These are phyloP conservation scores for Drosophila pandora DNA, from an alignment of 1,140 invertebrate genomes.

Conservation along the genomic window DNA sequence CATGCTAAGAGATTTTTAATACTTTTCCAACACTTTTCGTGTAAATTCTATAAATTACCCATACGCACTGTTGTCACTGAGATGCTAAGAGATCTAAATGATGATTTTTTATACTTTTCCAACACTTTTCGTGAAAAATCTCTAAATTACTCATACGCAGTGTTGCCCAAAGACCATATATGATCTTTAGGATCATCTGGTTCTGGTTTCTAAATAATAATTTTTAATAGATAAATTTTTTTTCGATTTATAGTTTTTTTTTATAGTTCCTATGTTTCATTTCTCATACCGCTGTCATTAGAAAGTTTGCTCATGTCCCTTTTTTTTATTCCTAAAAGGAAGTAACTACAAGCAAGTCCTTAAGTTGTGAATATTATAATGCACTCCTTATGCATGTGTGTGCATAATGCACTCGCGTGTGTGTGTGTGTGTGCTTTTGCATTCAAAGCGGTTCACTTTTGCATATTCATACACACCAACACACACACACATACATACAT, in stretches of 20 bases:
- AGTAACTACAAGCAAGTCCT: not conserved
- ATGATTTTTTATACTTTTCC: too few relatives aligned
- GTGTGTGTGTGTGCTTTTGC: conserved; percentile 22
- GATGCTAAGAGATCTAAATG: too few relatives aligned
- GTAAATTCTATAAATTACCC: too few relatives aligned
- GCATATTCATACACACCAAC: conserved; percentile 35
- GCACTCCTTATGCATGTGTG: conserved; percentile 5
- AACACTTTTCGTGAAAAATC: too few relatives aligned
- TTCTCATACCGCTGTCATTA: not conserved
- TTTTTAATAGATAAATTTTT: too few relatives aligned
- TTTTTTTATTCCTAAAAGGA: not conserved
- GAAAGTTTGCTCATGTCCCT: not conserved
- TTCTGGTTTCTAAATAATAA: too few relatives aligned
- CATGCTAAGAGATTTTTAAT: too few relatives aligned
- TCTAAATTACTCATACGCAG: conserved; percentile 7
- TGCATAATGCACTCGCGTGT: conserved; percentile 5
- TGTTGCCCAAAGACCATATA: not conserved
- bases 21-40: too few relatives aligned
- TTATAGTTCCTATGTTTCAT: too few relatives aligned
- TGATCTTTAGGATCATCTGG: not conserved
- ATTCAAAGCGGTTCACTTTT: conserved; percentile 42
- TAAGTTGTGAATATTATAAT: conserved; percentile 4
- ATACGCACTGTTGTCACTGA: too few relatives aligned
- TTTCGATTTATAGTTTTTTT: too few relatives aligned
- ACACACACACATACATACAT: not conserved